phyloP scores from a whole-genome alignment of 2,888 invertebrate species.

The Allacma fusca region DNA sequence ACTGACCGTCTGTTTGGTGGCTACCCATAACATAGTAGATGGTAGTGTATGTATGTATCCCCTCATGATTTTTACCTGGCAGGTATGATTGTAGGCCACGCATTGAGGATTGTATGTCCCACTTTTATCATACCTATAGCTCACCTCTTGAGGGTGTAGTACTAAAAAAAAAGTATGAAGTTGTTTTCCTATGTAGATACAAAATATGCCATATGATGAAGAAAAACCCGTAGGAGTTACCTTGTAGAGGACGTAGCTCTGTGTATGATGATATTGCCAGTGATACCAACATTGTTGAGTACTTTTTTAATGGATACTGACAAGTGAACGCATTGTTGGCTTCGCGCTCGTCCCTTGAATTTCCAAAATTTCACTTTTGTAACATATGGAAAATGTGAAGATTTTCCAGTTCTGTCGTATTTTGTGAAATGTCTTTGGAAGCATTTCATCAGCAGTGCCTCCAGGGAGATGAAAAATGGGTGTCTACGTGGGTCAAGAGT shows the following conservation, averaged over 20 bases:
- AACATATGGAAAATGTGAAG: constrained; percentile 28
- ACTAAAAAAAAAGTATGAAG: no score
- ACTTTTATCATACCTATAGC: no score
- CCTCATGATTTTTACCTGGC: no score
- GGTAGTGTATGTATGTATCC: no score
- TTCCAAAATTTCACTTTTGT: background rate
- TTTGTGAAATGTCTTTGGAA: constrained; percentile 34
- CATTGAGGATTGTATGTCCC: no score
- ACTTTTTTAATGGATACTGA: constrained; percentile 2
- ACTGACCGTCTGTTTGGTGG: no score
- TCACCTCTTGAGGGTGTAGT: no score
- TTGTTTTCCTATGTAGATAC: no score
- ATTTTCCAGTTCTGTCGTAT: background rate
- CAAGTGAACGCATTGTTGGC: background rate
- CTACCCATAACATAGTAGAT: no score
- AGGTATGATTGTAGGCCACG: no score
- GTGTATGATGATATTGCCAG: background rate
- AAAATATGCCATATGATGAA: no score
- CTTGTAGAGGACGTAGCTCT: background rate
- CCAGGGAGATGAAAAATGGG: constrained; percentile 40
- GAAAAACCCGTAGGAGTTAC: no score
- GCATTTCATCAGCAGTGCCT: constrained; percentile 41
- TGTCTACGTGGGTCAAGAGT: background rate
- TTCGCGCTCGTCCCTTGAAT: constrained; percentile 24
- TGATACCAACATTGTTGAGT: background rate